phyloP scores from a whole-genome alignment of 2,888 invertebrate genomes.

The Morpho helenor region DNA sequence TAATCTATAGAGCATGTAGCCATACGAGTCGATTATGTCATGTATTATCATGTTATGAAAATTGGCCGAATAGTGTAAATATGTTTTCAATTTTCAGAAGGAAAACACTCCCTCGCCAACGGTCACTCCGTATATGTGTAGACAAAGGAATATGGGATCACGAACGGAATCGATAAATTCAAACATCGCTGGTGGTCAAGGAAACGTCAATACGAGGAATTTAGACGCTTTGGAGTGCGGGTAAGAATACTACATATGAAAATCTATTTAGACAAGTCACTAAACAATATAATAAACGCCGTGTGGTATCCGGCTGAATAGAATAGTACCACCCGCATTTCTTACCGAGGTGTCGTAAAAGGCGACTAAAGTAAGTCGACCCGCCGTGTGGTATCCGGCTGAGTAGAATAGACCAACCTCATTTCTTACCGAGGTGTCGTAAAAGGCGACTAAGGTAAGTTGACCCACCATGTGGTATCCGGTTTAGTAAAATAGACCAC shows the following conservation, averaged over 20 bases:
- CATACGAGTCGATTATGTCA: neutral
- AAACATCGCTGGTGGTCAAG: constrained; percentile 43
- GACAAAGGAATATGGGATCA: constrained; percentile 85
- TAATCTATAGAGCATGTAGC: neutral
- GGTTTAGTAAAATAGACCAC: too few species aligned
- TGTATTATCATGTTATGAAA: neutral
- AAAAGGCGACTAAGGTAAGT: too few species aligned
- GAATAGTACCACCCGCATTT: too few species aligned
- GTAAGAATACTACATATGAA: constrained; percentile 38
- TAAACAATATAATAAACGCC: too few species aligned
- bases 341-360: too few species aligned
- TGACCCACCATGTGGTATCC: too few species aligned
- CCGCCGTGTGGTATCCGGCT: too few species aligned
- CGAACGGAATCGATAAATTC: constrained; percentile 67
- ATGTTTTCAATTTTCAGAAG: constrained; percentile 45
- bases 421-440: too few species aligned
- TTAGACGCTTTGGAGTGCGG: constrained; percentile 70
- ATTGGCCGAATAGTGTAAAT: neutral
- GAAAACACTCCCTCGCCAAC: constrained; percentile 85
- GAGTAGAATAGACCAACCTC: too few species aligned
- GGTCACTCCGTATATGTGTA: constrained; percentile 89
- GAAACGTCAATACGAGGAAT: constrained; percentile 48
- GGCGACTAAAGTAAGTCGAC: too few species aligned
- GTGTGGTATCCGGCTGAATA: too few species aligned
- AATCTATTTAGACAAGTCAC: too few species aligned